Evolutionary conservation across 1,140 invertebrate species (phyloP), one percentile per base, ranked within the genome.

Genomic region (Euwallacea fornicatus): DNA sequence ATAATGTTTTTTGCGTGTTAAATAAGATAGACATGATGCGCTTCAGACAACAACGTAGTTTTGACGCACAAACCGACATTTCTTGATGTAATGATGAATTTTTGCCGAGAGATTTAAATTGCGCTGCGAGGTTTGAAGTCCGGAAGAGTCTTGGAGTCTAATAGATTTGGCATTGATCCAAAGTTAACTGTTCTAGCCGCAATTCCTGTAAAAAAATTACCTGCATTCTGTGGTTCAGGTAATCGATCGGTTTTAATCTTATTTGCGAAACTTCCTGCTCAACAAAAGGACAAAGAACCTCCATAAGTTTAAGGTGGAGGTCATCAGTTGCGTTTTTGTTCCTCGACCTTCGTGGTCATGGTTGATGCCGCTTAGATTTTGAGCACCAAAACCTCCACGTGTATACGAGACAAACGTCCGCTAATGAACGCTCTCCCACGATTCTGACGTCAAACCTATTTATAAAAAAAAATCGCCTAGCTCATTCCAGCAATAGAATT

Each of bases 391-490:
- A 13, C 46, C 13, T 50, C 46, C 9, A 50, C 46, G 13, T 50
- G 13, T 50, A 13, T 50, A 50, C 9, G 9, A 10, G 13, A 11
- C 46, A 50, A 10, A 50, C 7, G 46, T 50, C 55, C 21, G 16
- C 55, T 58, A 58, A 58, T 41, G 55, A 58, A 15, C 15, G 59
- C 61, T 63, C 43, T 33, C 21, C 63, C 53, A 42, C 16, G 41
- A 66, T 16, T 10, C 13, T 66, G 53, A 66, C 64, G 33, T 66
- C 55, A 56, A 58, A 44, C 15, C 41, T 66, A 66, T 42, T 66
- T 56, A 58, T 43, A 56, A 66, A 65, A 64, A n/a, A 66, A 63
- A 44, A 58, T 47, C 15, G 62, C 15, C 44, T 13, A 65, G 47
- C 63, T 55, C 63, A 66, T 66, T 58, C 64, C 56, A 21, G 42